Conservation (phyloP, 1,140 invertebrate genomes). For the Pachypeltis micranthus region DNA sequence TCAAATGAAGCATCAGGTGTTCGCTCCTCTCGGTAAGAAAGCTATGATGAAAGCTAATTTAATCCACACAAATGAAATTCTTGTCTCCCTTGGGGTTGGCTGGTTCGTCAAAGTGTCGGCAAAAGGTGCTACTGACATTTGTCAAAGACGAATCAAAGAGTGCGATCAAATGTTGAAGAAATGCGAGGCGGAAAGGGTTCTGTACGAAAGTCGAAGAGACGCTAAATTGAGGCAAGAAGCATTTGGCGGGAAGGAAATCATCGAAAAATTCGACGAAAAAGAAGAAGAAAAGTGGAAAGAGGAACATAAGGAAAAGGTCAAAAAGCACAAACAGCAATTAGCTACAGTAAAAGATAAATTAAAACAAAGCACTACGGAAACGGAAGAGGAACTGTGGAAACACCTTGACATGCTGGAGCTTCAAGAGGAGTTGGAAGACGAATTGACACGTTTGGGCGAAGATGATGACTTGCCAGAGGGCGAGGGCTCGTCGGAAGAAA, state of each 20-base stretch:
- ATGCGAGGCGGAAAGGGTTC: constrained; percentile 37
- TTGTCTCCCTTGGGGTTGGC: constrained; percentile 52
- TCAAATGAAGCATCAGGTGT: constrained; percentile 36
- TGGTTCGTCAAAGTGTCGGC: constrained; percentile 58
- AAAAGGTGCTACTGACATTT: constrained; percentile 48
- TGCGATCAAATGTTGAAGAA: constrained; percentile 39
- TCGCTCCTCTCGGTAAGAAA: constrained; percentile 50
- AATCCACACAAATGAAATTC: constrained; percentile 58
- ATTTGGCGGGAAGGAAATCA: constrained; percentile 38
- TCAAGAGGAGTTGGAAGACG: constrained; percentile 41
- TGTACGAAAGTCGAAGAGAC: constrained; percentile 36
- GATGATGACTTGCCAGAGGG: constrained; percentile 13
- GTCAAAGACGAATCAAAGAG: constrained; percentile 44
- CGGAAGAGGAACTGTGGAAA: constrained; percentile 38
- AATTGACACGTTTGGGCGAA: constrained; percentile 26
- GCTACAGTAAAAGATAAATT: constrained; percentile 33
- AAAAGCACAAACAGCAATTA: constrained; percentile 37
- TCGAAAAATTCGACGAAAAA: constrained; percentile 43
- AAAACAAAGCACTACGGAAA: constrained; percentile 29
- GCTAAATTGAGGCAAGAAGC: constrained; percentile 33
- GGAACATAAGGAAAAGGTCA: constrained; percentile 40
- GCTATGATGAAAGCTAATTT: constrained; percentile 57
- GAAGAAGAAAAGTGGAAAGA: constrained; percentile 42
- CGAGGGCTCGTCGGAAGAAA: constrained; percentile 4
- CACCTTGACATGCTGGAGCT: constrained; percentile 42